Base-by-base conservation (phyloP, 2,113 vertebrate species). In the Pavo muticus region DNA sequence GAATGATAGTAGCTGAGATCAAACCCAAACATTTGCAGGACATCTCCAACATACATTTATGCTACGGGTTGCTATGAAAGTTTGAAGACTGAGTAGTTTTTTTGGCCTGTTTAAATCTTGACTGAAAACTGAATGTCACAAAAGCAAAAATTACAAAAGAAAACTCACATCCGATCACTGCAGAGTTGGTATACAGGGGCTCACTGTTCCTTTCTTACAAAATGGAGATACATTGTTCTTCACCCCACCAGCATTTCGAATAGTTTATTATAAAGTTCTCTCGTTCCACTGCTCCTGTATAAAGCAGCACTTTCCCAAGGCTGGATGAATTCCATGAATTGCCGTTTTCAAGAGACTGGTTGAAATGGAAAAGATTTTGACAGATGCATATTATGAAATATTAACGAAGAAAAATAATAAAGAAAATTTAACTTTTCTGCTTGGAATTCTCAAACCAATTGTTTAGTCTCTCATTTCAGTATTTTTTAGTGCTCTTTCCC, bases 331-430 rank as follows among this genome's bases (percentile, higher is more conserved):
- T 67, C 35, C 20, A 29, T 70, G 37, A 89, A 91, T 59, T 87
- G 44, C 39, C 39, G 40, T 74, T 91, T 94, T 80, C 24, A 83
- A 74, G 47, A 76, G 14, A 64, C 3, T 45, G 32, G n/a, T 45
- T 88, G 88, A 94, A 87, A 88, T 54, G 37, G 40, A 91, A 76
- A 91, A 72, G 64, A 52, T 39, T 71, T 52, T 50, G 47, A 39
- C 35, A 39, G 48, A 44, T 54, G 93, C 47, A 16, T 74, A 40
- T 61, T 47, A 56, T n/a, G 68, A 83, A 93, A 83, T 50, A 52
- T 16, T 67, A 84, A 11, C 21, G 61, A 83, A 70, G 74, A 91
- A 85, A 59, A 61, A 11, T 7, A 69, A 76, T 85, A 88, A 39
- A 70, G 30, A 18, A 86, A 73, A 25, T 56, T 50, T 32, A 67